Evolutionary conservation across 1,140 invertebrate genomes (phyloP).

Genomic region (Laupala kohalensis): DNA sequence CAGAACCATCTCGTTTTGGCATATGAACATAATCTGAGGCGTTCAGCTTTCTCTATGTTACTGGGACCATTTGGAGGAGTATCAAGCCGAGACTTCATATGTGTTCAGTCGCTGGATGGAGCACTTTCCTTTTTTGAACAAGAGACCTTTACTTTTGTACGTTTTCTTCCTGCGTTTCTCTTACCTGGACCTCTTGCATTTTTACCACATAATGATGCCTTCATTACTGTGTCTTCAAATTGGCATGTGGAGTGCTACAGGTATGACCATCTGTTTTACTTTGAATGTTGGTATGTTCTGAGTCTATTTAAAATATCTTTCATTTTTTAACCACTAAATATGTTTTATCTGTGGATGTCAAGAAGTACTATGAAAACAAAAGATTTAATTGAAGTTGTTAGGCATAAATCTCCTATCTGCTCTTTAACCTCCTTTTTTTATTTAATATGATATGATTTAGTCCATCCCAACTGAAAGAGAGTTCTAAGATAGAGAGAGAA

Average conservation of each 20-base stretch:
- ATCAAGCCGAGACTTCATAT: conserved; percentile 66
- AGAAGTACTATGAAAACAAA: too few relatives aligned
- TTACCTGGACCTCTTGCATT: conserved; percentile 68
- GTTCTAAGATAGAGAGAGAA: too few relatives aligned
- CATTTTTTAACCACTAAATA: too few relatives aligned
- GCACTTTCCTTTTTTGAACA: conserved; percentile 76
- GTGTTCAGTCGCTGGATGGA: conserved; percentile 75
- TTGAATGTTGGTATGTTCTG: too few relatives aligned
- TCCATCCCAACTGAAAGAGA: too few relatives aligned
- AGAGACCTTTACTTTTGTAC: conserved; percentile 64
- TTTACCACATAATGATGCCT: conserved; percentile 60
- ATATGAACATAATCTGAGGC: conserved; percentile 51
- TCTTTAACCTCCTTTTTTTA: too few relatives aligned
- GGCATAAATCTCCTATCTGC: too few relatives aligned
- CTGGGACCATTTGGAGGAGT: conserved; percentile 69
- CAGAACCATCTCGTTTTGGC: conserved; percentile 41
- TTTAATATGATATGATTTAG: too few relatives aligned
- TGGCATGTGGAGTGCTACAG: conserved; percentile 68
- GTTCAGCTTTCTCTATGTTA: conserved; percentile 50
- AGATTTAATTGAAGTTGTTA: too few relatives aligned
- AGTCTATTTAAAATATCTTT: too few relatives aligned
- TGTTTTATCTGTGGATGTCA: too few relatives aligned
- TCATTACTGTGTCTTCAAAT: conserved; percentile 58
- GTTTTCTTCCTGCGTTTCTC: conserved; percentile 56
- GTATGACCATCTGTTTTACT: conserved; percentile 35